Base-by-base conservation (phyloP, 1,140 invertebrate species). In the Orussus abietinus region DNA sequence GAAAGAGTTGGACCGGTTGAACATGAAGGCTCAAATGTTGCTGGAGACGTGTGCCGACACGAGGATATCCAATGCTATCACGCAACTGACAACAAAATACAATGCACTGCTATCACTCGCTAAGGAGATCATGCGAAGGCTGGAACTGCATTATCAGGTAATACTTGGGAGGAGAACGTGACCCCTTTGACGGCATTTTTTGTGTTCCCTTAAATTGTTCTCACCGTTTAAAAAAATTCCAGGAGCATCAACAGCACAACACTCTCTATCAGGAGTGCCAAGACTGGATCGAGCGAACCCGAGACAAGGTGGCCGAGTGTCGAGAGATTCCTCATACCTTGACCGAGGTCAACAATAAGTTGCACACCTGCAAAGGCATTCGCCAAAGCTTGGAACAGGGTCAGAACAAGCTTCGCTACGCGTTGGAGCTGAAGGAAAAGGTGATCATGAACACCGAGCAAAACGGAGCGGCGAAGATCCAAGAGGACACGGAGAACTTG, bases 1-100 rank as follows among this genome's bases (percentile, higher is more conserved):
- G 73, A 84, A 85, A 31, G 88, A 92, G 53, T 74, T 97, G 19
- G 92, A 96, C 65, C 81, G 84, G 49, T 69, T 96, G n/a, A 94
- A 95, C 59, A 86, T 92, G 76, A 86, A 84, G 57, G 92, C 92
- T 7, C 92, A 96, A 66, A 82, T 85, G 25, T 74, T 96, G 11
- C 62, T 95, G 6, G 91, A 96, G 69, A 93, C 90, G 0, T 96
- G 92, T 62, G 85, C 90, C 13, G 92, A 97, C 62, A 93, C 92
- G 0, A 78, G 92, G 49, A 85, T 97, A 22, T 94, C 92, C 7
- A 96, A 95, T 72, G 89, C 88, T 6, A 86, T 97, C 20, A 95
- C 92, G 20, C 90, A 96, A 64, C 71, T 97, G 10, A 91, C 92
- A 0, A 94, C 91, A 1, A 94, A 94, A 65, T 96, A 96, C 55